phyloP scores from a whole-genome alignment of 2,888 invertebrate species.

The Parnassius smintheus region DNA sequence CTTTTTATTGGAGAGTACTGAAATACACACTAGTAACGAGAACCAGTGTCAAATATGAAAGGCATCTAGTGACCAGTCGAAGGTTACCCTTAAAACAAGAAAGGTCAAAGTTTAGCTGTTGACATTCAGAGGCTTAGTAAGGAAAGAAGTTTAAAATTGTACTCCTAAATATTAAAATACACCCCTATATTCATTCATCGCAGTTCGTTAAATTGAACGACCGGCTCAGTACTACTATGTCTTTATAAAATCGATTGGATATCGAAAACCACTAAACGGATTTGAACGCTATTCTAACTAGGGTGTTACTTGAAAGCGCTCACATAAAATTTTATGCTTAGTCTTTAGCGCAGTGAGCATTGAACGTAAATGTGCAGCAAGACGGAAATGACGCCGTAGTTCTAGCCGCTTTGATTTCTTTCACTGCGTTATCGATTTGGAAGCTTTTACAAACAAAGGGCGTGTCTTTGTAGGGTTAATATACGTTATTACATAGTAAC shows the following conservation, averaged over 20 bases:
- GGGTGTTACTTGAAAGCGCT: conserved; percentile 17
- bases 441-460: neutral
- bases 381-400: conserved; percentile 21
- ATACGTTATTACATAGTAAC: too few relatives aligned
- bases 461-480: too few relatives aligned
- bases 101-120: too few relatives aligned
- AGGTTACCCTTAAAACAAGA: too few relatives aligned
- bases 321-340: conserved; percentile 26
- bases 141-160: too few relatives aligned
- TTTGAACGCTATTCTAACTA: conserved; percentile 13
- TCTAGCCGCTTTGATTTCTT: conserved; percentile 14
- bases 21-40: too few relatives aligned
- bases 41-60: too few relatives aligned
- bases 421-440: neutral
- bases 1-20: too few relatives aligned
- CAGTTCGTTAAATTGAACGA: conserved; percentile 7
- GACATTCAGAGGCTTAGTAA: too few relatives aligned
- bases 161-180: too few relatives aligned
- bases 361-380: conserved; percentile 23
- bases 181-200: conserved; percentile 7
- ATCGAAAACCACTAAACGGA: conserved; percentile 26
- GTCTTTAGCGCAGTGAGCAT: conserved; percentile 21
- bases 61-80: too few relatives aligned
- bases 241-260: conserved; percentile 15
- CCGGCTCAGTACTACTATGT: conserved; percentile 5